Evolutionary conservation across 1,140 invertebrate species (phyloP), one percentile per base, ranked within the genome.

Genomic region (Tribolium madens): DNA sequence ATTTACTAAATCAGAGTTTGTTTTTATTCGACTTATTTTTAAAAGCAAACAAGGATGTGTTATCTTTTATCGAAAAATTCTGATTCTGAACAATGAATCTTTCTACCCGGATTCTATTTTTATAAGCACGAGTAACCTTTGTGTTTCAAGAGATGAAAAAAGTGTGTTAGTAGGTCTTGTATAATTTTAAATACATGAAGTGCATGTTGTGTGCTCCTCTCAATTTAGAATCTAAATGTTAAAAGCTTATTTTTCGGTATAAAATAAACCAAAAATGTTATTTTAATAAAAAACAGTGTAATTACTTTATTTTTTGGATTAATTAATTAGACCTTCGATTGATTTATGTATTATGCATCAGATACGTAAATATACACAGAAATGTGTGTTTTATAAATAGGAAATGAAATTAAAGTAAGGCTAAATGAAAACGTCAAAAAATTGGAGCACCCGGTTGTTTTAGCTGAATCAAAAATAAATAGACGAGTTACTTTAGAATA

Each of bases 111-210:
- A 10, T 47, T 50, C 48, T 50, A 50, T 50, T 50, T 50, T 17
- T 50, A 15, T 4, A 50, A 14, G n/a, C 36, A 42, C 2, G 36
- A 15, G 12, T 50, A 50, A 50, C 48, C 48, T 50, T 50, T 50
- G 48, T 50, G 6, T 50, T 14, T 2, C 14, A 7, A 50, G 15
- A 50, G 48, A 50, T 2, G 36, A 42, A 42, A 50, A 50, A 50
- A 50, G 48, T 50, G 48, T 50, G 48, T 50, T 17, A 50, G 48
- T 50, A 50, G 48, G 48, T 50, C 15, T 17, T 14, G 48, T 50
- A 50, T 50, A 50, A 50, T 50, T 50, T 50, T 50, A 50, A 50
- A 50, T 50, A 13, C 14, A 7, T 50, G 48, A 50, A 50, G 48
- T 50, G 48, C 48, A 50, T 50, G 48, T 13, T 10, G 9, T 10